Evolutionary conservation across 2,888 invertebrate species (phyloP).

Genomic region (Eucera pruinosa): DNA sequence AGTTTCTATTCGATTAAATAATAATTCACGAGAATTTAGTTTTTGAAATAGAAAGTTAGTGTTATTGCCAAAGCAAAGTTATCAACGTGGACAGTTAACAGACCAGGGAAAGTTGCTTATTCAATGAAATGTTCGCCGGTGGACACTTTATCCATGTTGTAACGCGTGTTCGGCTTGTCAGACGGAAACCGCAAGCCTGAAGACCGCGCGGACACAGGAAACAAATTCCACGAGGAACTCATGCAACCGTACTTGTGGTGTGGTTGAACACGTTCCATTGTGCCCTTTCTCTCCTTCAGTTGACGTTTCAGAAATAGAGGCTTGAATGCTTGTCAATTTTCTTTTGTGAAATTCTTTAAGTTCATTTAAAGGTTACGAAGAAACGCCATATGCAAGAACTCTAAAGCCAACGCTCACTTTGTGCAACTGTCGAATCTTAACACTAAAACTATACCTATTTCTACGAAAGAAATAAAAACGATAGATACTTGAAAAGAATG

Average conservation of each 20-base stretch:
- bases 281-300: background rate
- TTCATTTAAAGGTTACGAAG: too few species aligned
- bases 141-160: constrained; percentile 19
- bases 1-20: background rate
- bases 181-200: constrained; percentile 11
- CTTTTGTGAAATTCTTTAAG: background rate
- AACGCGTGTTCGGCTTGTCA: constrained; percentile 20
- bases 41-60: background rate
- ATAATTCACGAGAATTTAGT: background rate
- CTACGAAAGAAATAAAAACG: too few species aligned
- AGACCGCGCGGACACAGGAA: constrained; percentile 5
- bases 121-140: constrained; percentile 4
- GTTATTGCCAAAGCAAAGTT: background rate
- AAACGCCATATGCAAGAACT: background rate
- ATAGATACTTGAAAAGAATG: too few species aligned
- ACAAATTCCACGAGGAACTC: constrained; percentile 12
- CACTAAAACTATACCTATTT: too few species aligned
- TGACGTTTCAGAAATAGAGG: background rate
- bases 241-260: background rate
- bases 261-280: constrained; percentile 24
- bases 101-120: constrained; percentile 32
- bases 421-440: too few species aligned
- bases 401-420: background rate
- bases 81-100: constrained; percentile 14
- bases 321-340: background rate